Base-by-base conservation (phyloP, 2,113 vertebrate genomes). In the Himantopus leucocephalus region DNA sequence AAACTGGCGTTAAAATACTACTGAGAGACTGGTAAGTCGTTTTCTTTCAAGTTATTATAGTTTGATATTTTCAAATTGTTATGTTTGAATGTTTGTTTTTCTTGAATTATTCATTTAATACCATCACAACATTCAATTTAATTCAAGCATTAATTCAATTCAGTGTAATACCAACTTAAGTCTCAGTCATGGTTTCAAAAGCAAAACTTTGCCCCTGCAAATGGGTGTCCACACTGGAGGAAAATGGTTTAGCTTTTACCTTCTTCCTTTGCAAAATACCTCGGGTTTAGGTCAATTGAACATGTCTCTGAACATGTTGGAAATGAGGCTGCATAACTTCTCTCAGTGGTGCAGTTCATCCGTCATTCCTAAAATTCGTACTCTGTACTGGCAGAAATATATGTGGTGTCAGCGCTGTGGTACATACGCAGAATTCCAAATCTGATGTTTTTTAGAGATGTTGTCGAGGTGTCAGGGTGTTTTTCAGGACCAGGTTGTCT, bases 11-110 rank as follows among this genome's bases (percentile, higher is more conserved):
- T 52, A 85, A 87, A 94, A 60, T 41, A 62, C 50, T 59, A 53
- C 64, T 41, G 55, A 41, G n/a, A 83, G 56, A 75, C 53, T 32
- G 94, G 97, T 97, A 94, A 97, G 97, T 95, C 35, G 3, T 39
- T 85, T 35, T 74, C 12, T 1, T 84, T 91, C 67, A n/a, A 60
- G 13, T 74, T 64, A 56, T 43, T 39, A 26, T 15, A n/a, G 1
- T 37, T 92, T 13, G 48, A 23, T 71, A 76, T 82, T 94, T 90
- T 71, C 24, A 68, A 3, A 27, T 76, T 84, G 2, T 43, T 83
- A 39, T 37, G 5, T 72, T 66, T 64, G 13, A 74, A 47, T 32
- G 10, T 23, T 68, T 85, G 8, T 20, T 90, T 91, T 88, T 50
- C 50, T 88, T 80, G 29, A 11, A 43, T 80, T 72, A 20, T 18